Conservation (phyloP, 2,888 invertebrate species). For the Atrina japonica region DNA sequence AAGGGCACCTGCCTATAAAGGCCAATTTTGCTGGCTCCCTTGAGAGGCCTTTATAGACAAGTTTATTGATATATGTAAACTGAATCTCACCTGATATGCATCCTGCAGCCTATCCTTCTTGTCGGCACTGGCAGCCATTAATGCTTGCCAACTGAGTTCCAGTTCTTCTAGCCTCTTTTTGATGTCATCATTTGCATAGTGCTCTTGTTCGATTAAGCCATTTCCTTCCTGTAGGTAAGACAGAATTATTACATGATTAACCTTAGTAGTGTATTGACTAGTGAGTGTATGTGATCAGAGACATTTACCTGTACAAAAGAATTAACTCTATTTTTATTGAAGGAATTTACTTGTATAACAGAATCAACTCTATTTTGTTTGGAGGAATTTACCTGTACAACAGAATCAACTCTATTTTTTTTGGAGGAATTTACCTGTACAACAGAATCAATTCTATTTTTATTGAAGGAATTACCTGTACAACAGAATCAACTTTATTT, state of each 20-base stretch:
- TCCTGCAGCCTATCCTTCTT: slow-evolving; percentile 93
- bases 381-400: too few relatives aligned
- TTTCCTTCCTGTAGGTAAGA: slow-evolving; percentile 77
- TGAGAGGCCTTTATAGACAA: too few relatives aligned
- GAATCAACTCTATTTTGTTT: slow-evolving; percentile 92
- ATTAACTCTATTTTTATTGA: neutral
- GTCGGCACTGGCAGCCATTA: slow-evolving; percentile 90
- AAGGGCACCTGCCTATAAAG: too few relatives aligned
- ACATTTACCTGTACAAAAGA: too few relatives aligned
- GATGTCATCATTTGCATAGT: slow-evolving; percentile 94
- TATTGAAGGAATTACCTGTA: too few relatives aligned
- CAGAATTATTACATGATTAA: too few relatives aligned
- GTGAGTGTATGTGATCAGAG: too few relatives aligned
- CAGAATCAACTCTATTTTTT: neutral
- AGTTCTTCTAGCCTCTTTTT: slow-evolving; percentile 90
- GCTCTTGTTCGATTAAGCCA: slow-evolving; percentile 86
- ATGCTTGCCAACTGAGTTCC: slow-evolving; percentile 92
- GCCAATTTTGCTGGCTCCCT: too few relatives aligned
- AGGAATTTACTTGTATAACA: slow-evolving; percentile 88
- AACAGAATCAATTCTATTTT: slow-evolving; percentile 91
- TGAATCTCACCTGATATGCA: slow-evolving; percentile 86
- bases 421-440: slow-evolving; percentile 85
- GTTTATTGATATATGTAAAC: too few relatives aligned
- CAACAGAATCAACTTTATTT: slow-evolving; percentile 90
- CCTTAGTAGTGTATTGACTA: too few relatives aligned